phyloP scores from a whole-genome alignment of 35 echinoderm and acorn worm genomes.

The Amphiura filiformis region DNA sequence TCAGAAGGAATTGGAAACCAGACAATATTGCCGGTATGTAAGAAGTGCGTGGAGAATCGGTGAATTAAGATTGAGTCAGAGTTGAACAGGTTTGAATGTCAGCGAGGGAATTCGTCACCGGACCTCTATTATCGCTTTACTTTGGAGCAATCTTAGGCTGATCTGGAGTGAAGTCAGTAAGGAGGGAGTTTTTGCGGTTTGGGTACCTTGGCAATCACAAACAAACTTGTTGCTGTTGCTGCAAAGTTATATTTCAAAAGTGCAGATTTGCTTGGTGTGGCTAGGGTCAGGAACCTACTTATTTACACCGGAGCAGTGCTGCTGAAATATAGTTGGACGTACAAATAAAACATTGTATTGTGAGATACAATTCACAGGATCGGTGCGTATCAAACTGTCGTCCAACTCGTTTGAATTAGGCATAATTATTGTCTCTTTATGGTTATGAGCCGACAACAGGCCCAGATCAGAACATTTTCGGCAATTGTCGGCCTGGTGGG shows the following conservation, averaged over 20 bases:
- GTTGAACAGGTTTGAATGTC: not conserved
- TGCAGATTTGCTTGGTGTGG: no score
- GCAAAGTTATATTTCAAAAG: not conserved
- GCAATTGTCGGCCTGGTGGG: not conserved
- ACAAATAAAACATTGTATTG: no score
- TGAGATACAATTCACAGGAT: no score
- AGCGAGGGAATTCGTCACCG: not conserved
- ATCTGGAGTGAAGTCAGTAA: not conserved
- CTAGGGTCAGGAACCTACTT: no score
- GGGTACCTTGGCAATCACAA: not conserved
- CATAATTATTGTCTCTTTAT: no score
- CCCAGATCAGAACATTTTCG: not conserved
- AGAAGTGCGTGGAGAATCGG: not conserved
- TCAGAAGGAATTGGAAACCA: not conserved
- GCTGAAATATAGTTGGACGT: no score
- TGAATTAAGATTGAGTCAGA: not conserved
- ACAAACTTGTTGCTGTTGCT: not conserved
- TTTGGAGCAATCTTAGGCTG: not conserved
- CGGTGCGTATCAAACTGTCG: not conserved
- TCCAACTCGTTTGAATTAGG: no score
- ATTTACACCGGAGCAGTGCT: no score
- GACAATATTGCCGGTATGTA: not conserved
- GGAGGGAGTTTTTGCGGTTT: not conserved
- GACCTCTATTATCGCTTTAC: not conserved
- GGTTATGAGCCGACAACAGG: not conserved